A percentile compares a stretch with the other conserved stretches of the same genome.
Evolutionary conservation across 2,888 invertebrate genomes (phyloP).

Genomic region (Neelides folsomi): DNA sequence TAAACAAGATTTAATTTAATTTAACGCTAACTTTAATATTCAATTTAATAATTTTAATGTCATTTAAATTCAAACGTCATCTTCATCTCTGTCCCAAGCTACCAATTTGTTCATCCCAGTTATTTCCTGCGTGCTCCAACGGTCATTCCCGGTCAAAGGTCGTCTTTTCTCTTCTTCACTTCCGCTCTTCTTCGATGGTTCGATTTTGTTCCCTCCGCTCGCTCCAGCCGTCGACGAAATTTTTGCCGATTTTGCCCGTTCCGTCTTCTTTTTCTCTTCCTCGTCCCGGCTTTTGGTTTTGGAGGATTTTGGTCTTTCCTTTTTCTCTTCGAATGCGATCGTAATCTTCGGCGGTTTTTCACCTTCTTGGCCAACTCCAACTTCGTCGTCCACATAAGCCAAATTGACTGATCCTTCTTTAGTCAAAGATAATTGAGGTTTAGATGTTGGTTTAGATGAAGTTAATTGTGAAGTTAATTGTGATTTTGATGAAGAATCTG

Average conservation of each 20-base stretch:
- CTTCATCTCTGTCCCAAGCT: slow-evolving; percentile 47
- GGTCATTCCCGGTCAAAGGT: slow-evolving; percentile 44
- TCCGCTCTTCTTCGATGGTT: slow-evolving; percentile 29
- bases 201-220: too few species aligned
- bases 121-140: slow-evolving; percentile 58
- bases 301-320: slow-evolving; percentile 15
- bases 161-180: slow-evolving; percentile 8
- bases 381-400: too few species aligned
- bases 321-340: background rate
- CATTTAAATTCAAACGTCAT: too few species aligned
- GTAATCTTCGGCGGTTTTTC: background rate
- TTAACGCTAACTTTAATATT: slow-evolving; percentile 42
- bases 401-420: background rate
- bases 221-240: too few species aligned
- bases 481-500: background rate
- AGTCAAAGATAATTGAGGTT: background rate
- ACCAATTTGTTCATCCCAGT: slow-evolving; percentile 57
- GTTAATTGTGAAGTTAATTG: background rate
- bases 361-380: background rate
- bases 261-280: background rate
- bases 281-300: background rate
- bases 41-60: slow-evolving; percentile 23
- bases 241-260: background rate
- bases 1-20: slow-evolving; percentile 2
- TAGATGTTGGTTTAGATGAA: background rate